Conservation (phyloP, 2,797 vertebrate genomes). For the Premnoplex brunnescens region DNA sequence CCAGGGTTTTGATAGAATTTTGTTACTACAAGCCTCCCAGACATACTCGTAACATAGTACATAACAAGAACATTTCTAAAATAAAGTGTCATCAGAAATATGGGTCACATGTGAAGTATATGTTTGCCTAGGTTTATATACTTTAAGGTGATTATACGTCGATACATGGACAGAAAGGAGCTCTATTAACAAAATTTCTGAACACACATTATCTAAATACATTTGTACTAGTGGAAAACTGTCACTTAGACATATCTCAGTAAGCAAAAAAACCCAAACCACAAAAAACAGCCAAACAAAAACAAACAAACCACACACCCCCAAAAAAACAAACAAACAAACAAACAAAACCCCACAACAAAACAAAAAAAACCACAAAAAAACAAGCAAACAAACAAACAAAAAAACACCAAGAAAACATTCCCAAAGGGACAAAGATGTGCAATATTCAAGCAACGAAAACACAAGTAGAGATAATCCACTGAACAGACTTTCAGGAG, state of each 20-base stretch:
- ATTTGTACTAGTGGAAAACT: background rate
- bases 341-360: too few species aligned
- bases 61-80: background rate
- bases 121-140: background rate
- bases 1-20: background rate
- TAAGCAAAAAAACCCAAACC: background rate
- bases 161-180: background rate
- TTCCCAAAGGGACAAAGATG: background rate
- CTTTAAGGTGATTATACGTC: background rate
- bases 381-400: too few species aligned
- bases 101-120: background rate
- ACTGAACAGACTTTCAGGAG: background rate
- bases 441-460: background rate
- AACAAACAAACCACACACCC: too few species aligned
- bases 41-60: rapidly evolving
- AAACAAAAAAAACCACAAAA: too few species aligned
- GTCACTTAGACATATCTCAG: background rate
- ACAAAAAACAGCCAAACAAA: too few species aligned
- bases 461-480: background rate
- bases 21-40: background rate
- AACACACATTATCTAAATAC: background rate
- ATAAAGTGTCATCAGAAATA: background rate
- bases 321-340: too few species aligned
- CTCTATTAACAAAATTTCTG: background rate
- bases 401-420: background rate